Evolutionary conservation across 2,113 vertebrate genomes (phyloP).

Genomic region (Vidua macroura): DNA sequence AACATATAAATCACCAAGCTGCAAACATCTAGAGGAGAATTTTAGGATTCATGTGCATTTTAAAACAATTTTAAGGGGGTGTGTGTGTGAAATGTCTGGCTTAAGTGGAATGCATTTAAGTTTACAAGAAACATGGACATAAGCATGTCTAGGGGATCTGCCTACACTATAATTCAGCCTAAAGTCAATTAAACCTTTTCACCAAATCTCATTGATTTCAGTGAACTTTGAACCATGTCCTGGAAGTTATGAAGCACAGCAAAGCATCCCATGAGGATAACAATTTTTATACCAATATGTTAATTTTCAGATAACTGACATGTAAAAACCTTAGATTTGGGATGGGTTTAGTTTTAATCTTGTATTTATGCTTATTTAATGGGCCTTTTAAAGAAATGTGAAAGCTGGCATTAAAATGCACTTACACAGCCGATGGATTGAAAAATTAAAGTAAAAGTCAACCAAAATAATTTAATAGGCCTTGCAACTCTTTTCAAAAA

Average conservation of each 20-base stretch:
- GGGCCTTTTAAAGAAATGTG: background rate
- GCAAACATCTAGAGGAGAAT: background rate
- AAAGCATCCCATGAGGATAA: background rate
- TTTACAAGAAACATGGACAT: background rate
- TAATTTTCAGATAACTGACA: background rate
- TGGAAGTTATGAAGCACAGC: constrained; percentile 21
- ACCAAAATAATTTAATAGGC: background rate
- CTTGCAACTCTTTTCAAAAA: background rate
- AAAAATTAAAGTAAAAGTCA: background rate
- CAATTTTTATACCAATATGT: background rate
- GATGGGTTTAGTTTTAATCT: background rate
- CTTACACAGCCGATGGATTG: background rate
- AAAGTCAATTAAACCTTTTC: background rate
- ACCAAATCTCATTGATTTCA: background rate
- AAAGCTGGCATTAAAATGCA: background rate
- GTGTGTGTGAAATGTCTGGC: fast-evolving
- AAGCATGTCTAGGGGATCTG: background rate
- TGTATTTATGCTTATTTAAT: background rate
- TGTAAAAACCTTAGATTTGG: background rate
- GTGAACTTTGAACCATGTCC: background rate
- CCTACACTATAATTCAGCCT: background rate
- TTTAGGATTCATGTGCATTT: background rate
- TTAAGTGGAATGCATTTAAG: background rate
- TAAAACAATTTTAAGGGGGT: background rate
- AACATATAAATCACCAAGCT: background rate